Conservation (phyloP, 2,888 invertebrate species). For the Dioctria linearis region DNA sequence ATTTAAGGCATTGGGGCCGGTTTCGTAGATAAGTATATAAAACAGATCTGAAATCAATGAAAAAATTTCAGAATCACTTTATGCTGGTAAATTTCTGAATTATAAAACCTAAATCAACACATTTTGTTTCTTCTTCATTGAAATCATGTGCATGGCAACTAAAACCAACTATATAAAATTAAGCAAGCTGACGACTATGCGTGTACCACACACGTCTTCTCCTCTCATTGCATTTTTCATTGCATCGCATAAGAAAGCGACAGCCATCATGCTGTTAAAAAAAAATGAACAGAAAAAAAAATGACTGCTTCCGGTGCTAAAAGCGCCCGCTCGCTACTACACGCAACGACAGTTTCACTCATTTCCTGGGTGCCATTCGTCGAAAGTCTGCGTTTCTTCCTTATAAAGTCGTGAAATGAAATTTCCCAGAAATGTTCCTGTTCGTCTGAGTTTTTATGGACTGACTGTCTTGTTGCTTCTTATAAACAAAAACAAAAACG, state of each 20-base stretch:
- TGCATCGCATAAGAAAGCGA: background rate
- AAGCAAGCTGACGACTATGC: background rate
- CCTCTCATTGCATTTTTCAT: background rate
- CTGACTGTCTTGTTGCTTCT: no score
- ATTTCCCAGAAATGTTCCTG: background rate
- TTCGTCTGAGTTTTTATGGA: background rate
- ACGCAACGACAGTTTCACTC: background rate
- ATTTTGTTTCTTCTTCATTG: background rate
- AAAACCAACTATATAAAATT: no score
- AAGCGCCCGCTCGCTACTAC: background rate
- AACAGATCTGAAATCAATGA: background rate
- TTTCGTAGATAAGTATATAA: background rate
- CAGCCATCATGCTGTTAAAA: background rate
- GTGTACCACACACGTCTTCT: background rate
- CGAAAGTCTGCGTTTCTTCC: background rate
- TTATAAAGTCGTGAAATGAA: background rate
- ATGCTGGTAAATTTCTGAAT: background rate
- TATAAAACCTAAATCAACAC: background rate
- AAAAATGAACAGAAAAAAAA: no score
- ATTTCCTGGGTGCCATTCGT: background rate
- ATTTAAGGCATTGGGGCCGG: background rate
- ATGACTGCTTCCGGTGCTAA: background rate
- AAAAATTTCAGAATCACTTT: background rate
- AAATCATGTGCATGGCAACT: background rate
- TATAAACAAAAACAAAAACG: no score